Evolutionary conservation across 1,140 invertebrate genomes (phyloP).

Genomic region (Drosophila watanabei): DNA sequence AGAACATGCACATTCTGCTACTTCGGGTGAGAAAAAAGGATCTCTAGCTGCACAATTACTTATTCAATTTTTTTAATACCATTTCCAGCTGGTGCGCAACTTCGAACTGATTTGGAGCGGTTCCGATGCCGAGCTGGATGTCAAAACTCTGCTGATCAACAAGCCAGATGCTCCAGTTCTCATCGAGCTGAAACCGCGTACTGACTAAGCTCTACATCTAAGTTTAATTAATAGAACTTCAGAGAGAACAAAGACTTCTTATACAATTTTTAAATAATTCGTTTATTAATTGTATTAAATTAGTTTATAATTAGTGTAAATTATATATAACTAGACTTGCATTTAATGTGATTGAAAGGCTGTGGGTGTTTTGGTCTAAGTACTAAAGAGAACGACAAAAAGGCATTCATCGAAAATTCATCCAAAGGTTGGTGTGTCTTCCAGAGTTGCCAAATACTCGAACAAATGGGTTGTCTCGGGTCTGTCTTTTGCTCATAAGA

Average conservation of each 20-base stretch:
- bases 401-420: constrained; percentile 42
- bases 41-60: constrained; percentile 1
- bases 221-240: constrained; percentile 11
- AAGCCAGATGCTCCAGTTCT: constrained; percentile 91
- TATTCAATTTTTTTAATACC: constrained; percentile 26
- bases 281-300: constrained; percentile 51
- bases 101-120: constrained; percentile 90
- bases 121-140: constrained; percentile 86
- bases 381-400: constrained; percentile 63
- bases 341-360: constrained; percentile 72
- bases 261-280: constrained; percentile 61
- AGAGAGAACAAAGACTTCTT: constrained; percentile 14
- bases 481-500: constrained; percentile 15
- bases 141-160: constrained; percentile 91
- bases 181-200: constrained; percentile 82
- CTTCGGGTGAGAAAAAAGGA: constrained; percentile 88
- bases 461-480: constrained; percentile 10
- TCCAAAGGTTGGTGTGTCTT: constrained; percentile 12
- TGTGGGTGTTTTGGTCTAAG: constrained; percentile 77
- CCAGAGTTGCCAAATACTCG: constrained; percentile 31
- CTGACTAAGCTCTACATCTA: constrained; percentile 21
- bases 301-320: constrained; percentile 76
- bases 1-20: constrained; percentile 93
- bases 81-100: constrained; percentile 89
- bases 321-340: constrained; percentile 76